These are phyloP conservation scores for Meteorus sp. DNA, from an alignment of 1,140 invertebrate species.

Conservation along the genomic window DNA sequence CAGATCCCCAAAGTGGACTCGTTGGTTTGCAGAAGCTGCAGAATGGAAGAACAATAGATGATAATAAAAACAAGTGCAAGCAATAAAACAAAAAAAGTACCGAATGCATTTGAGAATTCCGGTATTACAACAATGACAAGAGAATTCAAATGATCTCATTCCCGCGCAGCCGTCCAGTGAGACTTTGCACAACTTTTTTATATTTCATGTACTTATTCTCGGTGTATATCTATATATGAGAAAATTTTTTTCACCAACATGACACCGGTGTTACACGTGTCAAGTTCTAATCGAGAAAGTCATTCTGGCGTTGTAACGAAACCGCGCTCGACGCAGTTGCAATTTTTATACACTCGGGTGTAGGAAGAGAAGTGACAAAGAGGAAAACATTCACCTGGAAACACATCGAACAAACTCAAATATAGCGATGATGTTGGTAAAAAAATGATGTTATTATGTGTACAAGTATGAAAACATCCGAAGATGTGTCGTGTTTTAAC, in stretches of 20 bases:
- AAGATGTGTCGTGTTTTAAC: no score
- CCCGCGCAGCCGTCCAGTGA: constrained; percentile 42
- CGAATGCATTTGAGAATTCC: neutral
- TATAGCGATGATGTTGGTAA: no score
- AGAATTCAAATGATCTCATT: constrained; percentile 53
- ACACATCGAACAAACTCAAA: neutral
- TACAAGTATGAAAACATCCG: no score
- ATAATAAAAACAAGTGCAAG: neutral
- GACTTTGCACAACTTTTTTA: constrained; percentile 29
- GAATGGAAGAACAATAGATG: no score
- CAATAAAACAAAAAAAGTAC: neutral
- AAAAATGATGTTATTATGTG: no score
- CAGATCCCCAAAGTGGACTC: no score
- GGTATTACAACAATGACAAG: constrained; percentile 9
- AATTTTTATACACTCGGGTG: neutral
- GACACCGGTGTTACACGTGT: constrained; percentile 1
- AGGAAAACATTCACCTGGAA: neutral
- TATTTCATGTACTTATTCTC: constrained; percentile 41
- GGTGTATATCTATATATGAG: constrained; percentile 2
- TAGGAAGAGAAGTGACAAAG: neutral
- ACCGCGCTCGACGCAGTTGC: neutral
- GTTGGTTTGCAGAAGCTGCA: no score
- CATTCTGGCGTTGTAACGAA: constrained; percentile 48
- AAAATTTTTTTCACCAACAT: neutral
- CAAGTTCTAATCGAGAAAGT: constrained; percentile 37